Evolutionary conservation across 2,888 invertebrate genomes (phyloP), one percentile per base, ranked within the genome.

Genomic region (Oligia strigilis): DNA sequence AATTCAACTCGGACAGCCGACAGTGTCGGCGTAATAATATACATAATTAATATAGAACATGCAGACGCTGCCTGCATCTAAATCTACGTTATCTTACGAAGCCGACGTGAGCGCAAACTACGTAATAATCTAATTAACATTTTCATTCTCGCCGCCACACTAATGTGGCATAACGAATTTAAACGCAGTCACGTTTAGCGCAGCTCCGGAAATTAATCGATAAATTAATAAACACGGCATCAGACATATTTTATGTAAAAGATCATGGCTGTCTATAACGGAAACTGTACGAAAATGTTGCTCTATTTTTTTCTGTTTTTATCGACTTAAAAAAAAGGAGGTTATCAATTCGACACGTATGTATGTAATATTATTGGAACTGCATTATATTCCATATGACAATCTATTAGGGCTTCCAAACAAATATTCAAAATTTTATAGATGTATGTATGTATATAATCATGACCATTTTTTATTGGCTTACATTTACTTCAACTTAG

Each of bases 81-180:
- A 87, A 84, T 84, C 77, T 64, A 69, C 67, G 67, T 82, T 79
- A 84, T 88, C 80, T 82, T 80, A 43, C 58, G 75, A 72, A 78
- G 72, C 64, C 66, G 58, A 60, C 67, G 82, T 76, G 67, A 65
- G 69, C 23, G 58, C 40, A 17, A 75, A 65, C 74, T 74, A 78
- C 75, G 62, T 80, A 72, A 72, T 78, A 80, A 88, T 77, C 69
- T 81, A 69, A 82, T 88, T 89, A 87, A 71, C 87, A 79, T 76
- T 82, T 82, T 72, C 82, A 79, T 81, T 79, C 79, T 82, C 70
- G 75, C 58, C 66, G 64, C 29, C 14, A n/a, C 9, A 52, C 55
- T 85, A 46, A 77, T 75, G 76, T 74, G 60, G 64, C 62, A 43
- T 74, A 82, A 72, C 62, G 67, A 52, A 64, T 78, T 81, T 81